Base-by-base conservation (phyloP, 2,888 invertebrate genomes). In the Drosophila prostipennis region DNA sequence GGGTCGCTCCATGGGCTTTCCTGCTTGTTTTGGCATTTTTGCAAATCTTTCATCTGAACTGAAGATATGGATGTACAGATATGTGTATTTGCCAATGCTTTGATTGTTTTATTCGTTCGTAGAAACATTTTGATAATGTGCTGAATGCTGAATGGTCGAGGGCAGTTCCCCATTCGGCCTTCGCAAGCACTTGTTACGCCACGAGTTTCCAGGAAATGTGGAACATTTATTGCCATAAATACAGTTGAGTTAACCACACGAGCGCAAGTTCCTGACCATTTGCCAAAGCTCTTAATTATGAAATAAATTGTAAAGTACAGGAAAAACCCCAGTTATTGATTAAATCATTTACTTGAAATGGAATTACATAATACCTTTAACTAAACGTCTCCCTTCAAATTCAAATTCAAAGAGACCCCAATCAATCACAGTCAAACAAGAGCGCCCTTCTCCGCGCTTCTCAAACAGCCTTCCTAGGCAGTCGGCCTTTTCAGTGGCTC, bases 121-220 rank as follows among this genome's bases (percentile, higher is more conserved):
- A 8, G 23, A 48, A 55, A 13, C 13, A 48, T 23, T 11, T 29
- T 14, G 14, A 14, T 46, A 46, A 46, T 29, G 26, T 26, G 26
- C 26, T 26, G 26, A 26, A 11, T 10, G 29, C 10, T 14, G 45
- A 14, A 14, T 7, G 11, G 19, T 14, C 10, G 6, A 32, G 14
- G 8, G 26, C 2, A 11, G 10, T 19, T 57, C 5, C 11, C 26
- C 26, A 16, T 14, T 26, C 13, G n/a, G 7, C 7, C 14, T 23
- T 43, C 13, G 2, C 55, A 76, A 2, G 70, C 76, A 40, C 54
- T 76, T 23, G 23, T 14, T 14, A 49, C 8, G 36, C 36, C 11
- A 19, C 16, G 16, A 48, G 4, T 48, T 48, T 48, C 16, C 16
- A 19, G 48, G 48, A 48, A 48, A 48, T 48, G 48, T 6, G 34